phyloP scores from a whole-genome alignment of 2,888 invertebrate species.

The Sphaerophoria rueppellii region DNA sequence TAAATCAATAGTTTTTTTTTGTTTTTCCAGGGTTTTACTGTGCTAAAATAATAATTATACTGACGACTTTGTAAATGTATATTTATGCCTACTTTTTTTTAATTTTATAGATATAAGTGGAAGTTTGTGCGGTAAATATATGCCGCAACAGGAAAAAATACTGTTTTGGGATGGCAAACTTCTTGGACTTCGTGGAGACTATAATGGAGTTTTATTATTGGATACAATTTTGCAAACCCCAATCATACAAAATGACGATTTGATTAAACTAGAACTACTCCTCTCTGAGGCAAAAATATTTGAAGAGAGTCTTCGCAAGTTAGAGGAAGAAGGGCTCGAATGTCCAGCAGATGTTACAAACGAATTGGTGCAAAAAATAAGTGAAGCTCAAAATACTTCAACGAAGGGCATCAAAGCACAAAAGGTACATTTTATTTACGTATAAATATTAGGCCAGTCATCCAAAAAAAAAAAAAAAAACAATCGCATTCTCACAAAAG shows the following conservation, averaged over 20 bases:
- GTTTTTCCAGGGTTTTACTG: too few relatives aligned
- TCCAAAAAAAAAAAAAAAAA: too few relatives aligned
- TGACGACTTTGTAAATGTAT: not conserved
- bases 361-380: conserved; percentile 90
- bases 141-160: conserved; percentile 91
- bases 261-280: conserved; percentile 92
- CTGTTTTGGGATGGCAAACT: conserved; percentile 92
- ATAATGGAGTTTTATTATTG: conserved; percentile 94
- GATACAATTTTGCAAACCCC: conserved; percentile 95
- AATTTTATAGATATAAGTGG: conserved; percentile 85
- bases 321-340: conserved; percentile 89
- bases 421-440: conserved; percentile 85
- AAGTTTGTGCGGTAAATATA: conserved; percentile 88
- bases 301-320: conserved; percentile 89
- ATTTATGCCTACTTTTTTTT: conserved; percentile 75
- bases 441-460: too few relatives aligned
- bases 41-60: too few relatives aligned
- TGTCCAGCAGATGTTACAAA: conserved; percentile 90
- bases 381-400: conserved; percentile 87
- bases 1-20: too few relatives aligned
- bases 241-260: conserved; percentile 88
- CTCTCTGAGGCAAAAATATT: conserved; percentile 94
- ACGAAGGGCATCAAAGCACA: conserved; percentile 95
- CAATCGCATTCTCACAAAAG: too few relatives aligned
- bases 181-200: conserved; percentile 93